Evolutionary conservation across 2,797 vertebrate genomes (phyloP).

Genomic region (Valencia hispanica): DNA sequence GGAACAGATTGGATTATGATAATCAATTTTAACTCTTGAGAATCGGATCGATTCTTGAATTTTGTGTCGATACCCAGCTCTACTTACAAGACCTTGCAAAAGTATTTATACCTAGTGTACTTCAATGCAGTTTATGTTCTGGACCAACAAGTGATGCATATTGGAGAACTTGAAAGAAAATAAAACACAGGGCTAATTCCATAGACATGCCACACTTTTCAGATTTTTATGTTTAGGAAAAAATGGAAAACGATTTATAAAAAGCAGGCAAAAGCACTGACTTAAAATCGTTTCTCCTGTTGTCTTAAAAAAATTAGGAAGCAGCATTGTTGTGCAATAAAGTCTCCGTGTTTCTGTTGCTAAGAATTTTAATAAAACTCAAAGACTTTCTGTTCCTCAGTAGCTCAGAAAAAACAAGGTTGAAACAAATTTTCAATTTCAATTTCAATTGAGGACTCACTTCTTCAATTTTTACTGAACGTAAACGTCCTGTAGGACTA

Average conservation of each 20-base stretch:
- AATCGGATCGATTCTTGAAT: no score
- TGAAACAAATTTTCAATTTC: background rate
- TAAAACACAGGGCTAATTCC: background rate
- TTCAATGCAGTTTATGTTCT: no score
- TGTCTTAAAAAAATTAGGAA: background rate
- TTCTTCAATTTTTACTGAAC: background rate
- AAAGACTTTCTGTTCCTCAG: slow-evolving; percentile 14
- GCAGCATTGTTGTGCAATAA: slow-evolving; percentile 15
- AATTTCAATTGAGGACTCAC: background rate
- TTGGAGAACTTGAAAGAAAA: background rate
- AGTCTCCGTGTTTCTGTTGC: slow-evolving; percentile 7
- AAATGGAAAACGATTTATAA: background rate
- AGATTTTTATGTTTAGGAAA: background rate
- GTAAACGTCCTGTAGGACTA: background rate
- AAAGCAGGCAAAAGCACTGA: background rate
- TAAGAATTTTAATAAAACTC: no score
- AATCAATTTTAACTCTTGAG: no score
- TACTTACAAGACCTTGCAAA: background rate
- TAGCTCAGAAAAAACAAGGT: slow-evolving; percentile 13
- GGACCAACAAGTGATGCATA: background rate
- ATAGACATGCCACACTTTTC: background rate
- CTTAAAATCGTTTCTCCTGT: background rate
- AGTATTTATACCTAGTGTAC: background rate
- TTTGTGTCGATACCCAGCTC: no score
- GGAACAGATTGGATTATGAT: no score